These are phyloP conservation scores for Thaumetopoea pityocampa DNA, from an alignment of 1,140 invertebrate species.

Conservation along the genomic window DNA sequence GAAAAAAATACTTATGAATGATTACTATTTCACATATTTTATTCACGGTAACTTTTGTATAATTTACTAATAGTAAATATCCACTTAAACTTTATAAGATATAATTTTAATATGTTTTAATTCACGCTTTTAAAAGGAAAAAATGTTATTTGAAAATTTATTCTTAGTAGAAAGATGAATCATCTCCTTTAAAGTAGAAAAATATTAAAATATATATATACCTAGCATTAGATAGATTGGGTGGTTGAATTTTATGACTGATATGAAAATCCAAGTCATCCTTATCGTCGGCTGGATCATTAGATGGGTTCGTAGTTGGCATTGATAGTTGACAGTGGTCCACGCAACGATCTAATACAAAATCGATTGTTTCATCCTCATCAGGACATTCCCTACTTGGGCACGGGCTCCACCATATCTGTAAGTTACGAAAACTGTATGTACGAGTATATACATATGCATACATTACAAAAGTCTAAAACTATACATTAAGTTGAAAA, in stretches of 20 bases:
- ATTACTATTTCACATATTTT: slow-evolving; percentile 10
- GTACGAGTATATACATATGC: too few relatives aligned
- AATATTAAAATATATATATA: slow-evolving; percentile 13
- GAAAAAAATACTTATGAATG: too few relatives aligned
- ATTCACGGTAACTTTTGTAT: too few relatives aligned
- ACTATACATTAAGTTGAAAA: too few relatives aligned
- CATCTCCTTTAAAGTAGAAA: background rate
- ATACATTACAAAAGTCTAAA: too few relatives aligned
- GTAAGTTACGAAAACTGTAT: slow-evolving; percentile 6
- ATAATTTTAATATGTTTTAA: too few relatives aligned
- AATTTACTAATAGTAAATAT: too few relatives aligned
- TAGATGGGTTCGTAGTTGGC: slow-evolving; percentile 40
- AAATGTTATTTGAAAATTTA: slow-evolving; percentile 2
- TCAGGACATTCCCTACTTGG: slow-evolving; percentile 85
- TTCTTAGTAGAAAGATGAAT: background rate
- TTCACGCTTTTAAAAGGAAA: too few relatives aligned
- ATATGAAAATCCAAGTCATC: slow-evolving; percentile 75
- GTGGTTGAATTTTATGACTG: slow-evolving; percentile 67
- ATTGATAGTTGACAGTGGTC: slow-evolving; percentile 80
- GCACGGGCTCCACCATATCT: slow-evolving; percentile 88
- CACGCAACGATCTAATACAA: slow-evolving; percentile 81
- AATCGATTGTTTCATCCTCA: slow-evolving; percentile 80
- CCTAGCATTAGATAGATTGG: slow-evolving; percentile 51
- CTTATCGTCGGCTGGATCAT: slow-evolving; percentile 60
- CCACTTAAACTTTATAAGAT: too few relatives aligned